phyloP scores from a whole-genome alignment of 2,113 vertebrate genomes.

The Ctenomys sociabilis region DNA sequence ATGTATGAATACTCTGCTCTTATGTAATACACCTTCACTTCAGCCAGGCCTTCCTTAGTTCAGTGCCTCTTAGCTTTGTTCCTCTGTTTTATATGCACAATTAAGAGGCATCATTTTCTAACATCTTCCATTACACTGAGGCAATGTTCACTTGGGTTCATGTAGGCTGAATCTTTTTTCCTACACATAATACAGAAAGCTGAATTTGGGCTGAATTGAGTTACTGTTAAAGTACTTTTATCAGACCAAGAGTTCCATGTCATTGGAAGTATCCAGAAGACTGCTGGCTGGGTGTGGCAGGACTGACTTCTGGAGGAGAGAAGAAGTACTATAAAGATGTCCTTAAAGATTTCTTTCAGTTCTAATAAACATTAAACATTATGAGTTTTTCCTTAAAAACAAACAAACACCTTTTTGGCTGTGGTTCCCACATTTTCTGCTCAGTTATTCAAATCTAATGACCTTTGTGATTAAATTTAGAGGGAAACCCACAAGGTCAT shows the following conservation, averaged over 20 bases:
- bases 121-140: background rate
- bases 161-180: background rate
- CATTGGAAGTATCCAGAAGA: background rate
- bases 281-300: background rate
- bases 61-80: background rate
- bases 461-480: background rate
- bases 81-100: constrained; percentile 11
- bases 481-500: background rate
- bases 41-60: background rate
- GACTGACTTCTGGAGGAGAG: background rate
- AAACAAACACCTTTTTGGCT: background rate
- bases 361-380: background rate
- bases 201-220: background rate
- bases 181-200: background rate
- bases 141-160: background rate
- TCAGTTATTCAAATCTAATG: background rate
- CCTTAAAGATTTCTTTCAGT: background rate
- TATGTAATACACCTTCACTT: background rate
- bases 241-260: background rate
- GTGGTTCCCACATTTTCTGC: background rate
- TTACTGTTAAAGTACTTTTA: background rate
- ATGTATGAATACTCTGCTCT: background rate
- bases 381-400: background rate
- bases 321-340: background rate
- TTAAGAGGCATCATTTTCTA: background rate